Evolutionary conservation across 2,797 vertebrate genomes (phyloP), one percentile per base, ranked within the genome.

Genomic region (Gambelia wislizenii): DNA sequence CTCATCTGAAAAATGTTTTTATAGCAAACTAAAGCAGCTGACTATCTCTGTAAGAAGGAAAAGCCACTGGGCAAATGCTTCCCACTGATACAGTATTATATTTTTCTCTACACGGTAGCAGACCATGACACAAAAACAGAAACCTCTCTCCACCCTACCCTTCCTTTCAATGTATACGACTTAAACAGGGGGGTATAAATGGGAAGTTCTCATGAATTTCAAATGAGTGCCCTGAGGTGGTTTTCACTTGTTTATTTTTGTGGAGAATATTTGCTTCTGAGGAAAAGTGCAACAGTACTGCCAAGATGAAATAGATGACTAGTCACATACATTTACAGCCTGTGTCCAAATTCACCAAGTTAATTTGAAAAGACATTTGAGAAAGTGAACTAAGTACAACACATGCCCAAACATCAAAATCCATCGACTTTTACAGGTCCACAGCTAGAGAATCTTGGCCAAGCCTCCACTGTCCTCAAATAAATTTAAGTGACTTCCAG

Each of bases 181-280:
- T 85, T 77, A 75, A 56, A 36, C 6, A 20, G 13, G 67, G n/a
- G 39, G 87, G 87, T 80, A 0, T 79, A 81, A 79, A 84, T n/a
- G 36, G 18, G 8, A 92, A 92, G 92, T 90, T 47, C 74, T 92
- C 72, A 70, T 42, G 70, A 76, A 92, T 92, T 90, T 92, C 25
- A 64, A 47, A 77, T 86, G 90, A 89, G 44, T 30, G 1, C 69
- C 88, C 86, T 87, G n/a, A 77, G 91, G 33, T 59, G 2, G 87
- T 69, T 74, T n/a, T 20, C 20, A 14, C 27, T 80, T 85, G 36
- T 56, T 70, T 79, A 1, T 52, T 79, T 59, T 75, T 64, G 52
- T 36, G 22, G 9, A 6, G 25, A n/a, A 20, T 30, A 42, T 44
- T 87, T 81, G 33, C n/a, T 64, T 84, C 74, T 42, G 54, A 36